Conservation (phyloP, 2,797 vertebrate species). For the Alca torda region DNA sequence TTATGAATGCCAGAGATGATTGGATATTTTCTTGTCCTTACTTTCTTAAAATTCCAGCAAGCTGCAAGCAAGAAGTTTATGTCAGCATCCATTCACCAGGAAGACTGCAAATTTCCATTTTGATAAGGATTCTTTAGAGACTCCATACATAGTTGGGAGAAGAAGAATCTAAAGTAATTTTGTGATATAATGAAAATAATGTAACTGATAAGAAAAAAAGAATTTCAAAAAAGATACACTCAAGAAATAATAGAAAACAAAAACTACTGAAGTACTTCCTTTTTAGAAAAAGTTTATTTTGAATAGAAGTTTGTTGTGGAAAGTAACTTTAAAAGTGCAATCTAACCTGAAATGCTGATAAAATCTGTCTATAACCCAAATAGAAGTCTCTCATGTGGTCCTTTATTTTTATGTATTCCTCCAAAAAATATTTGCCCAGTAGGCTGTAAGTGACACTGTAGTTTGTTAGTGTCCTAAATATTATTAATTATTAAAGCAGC, state of each 20-base stretch:
- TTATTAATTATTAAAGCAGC: constrained; percentile 80
- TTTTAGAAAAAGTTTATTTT: background rate
- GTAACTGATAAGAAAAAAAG: background rate
- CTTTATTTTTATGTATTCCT: background rate
- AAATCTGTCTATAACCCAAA: background rate
- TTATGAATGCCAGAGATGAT: background rate
- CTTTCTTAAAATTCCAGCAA: background rate
- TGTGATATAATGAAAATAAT: background rate
- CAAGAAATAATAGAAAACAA: background rate
- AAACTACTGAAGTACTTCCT: background rate
- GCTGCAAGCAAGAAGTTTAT: background rate
- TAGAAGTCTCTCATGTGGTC: background rate
- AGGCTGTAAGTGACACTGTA: background rate
- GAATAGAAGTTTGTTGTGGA: background rate
- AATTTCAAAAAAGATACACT: background rate
- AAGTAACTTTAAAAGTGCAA: background rate
- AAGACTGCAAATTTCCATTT: background rate
- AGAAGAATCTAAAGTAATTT: background rate
- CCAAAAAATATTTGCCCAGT: background rate
- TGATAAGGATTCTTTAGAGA: background rate
- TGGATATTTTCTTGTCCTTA: background rate
- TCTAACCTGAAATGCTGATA: background rate
- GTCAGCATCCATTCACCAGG: background rate
- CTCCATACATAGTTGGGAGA: background rate
- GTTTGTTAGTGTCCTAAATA: constrained; percentile 31